Percentiles rank a stretch among this genome's conserved stretches.
phyloP scores from a whole-genome alignment of 2,113 vertebrate genomes.

The Albula goreensis region DNA sequence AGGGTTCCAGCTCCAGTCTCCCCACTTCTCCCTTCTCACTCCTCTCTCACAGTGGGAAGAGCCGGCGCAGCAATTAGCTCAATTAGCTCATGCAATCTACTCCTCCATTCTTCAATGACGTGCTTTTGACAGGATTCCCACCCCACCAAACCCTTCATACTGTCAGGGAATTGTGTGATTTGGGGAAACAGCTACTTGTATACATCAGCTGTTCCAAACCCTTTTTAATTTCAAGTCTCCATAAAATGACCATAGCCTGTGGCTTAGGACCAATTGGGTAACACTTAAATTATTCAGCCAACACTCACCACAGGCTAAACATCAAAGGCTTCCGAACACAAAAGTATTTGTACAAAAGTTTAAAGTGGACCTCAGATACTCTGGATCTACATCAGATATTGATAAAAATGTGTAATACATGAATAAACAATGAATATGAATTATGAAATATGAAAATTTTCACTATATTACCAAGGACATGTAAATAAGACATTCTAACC shows the following conservation, averaged over 20 bases:
- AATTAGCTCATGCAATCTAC: background rate
- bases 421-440: too few species aligned
- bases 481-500: background rate
- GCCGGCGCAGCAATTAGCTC: conserved; percentile 16
- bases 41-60: conserved; percentile 27
- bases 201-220: too few species aligned
- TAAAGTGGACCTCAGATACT: too few species aligned
- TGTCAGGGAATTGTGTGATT: too few species aligned
- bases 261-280: background rate
- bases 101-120: conserved; percentile 25
- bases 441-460: too few species aligned
- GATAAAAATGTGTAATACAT: too few species aligned
- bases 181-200: background rate
- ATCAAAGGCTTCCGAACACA: background rate
- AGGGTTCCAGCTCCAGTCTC: conserved; percentile 36
- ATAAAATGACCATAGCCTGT: background rate
- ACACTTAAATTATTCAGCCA: background rate
- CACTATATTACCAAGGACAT: background rate
- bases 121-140: background rate
- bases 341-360: too few species aligned
- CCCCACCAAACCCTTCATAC: too few species aligned
- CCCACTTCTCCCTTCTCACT: conserved; percentile 39
- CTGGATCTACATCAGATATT: too few species aligned
- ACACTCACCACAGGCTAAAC: background rate
- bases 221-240: background rate